Base-by-base conservation (phyloP, 2,888 invertebrate genomes). In the Epinotia ramella region DNA sequence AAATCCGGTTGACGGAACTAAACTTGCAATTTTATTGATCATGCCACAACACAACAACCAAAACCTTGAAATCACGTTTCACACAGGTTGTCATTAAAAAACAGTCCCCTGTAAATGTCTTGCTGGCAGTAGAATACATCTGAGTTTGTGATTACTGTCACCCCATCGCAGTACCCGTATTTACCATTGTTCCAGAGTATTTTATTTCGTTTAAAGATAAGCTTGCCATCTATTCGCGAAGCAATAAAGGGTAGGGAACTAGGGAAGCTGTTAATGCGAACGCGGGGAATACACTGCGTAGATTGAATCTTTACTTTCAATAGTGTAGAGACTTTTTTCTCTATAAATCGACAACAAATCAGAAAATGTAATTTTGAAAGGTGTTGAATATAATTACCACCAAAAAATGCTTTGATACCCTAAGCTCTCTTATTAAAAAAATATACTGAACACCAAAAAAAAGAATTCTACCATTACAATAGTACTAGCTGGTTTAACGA, bases 131-230 rank as follows among this genome's bases (percentile, higher is more conserved):
- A 69, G 72, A 53, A 67, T 71, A 62, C 66, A 72, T 67, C 72
- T 28, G 71, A 68, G 70, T 73, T 63, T 49, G 67, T 72, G 77
- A 78, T 74, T 77, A 77, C 78, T 77, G 78, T 78, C 78, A 74
- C 76, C 78, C 71, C 73, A 49, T 76, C 76, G 73, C 73, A 76
- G 76, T 73, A 53, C 59, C 70, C 73, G 68, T 73, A 73, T 73
- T 76, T 73, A 74, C 77, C 63, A 77, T 77, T 77, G 77, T 77
- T 71, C 64, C 71, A 68, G 63, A 53, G 66, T 63, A 77, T 77
- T 77, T 77, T 77, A 68, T 77, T 75, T 68, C 77, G 72, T 68
- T 72, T 59, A 75, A 13, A 76, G 77, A 77, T 77, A 77, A 77
- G 77, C 77, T 28, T 20, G 71, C 75, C 72, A 72, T 75, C 72